Percentiles rank a stretch among this genome's conserved stretches.
Evolutionary conservation across 37 sponge, comb jelly and placozoan species (phyloP).

Genomic region (Sycon ciliatum): DNA sequence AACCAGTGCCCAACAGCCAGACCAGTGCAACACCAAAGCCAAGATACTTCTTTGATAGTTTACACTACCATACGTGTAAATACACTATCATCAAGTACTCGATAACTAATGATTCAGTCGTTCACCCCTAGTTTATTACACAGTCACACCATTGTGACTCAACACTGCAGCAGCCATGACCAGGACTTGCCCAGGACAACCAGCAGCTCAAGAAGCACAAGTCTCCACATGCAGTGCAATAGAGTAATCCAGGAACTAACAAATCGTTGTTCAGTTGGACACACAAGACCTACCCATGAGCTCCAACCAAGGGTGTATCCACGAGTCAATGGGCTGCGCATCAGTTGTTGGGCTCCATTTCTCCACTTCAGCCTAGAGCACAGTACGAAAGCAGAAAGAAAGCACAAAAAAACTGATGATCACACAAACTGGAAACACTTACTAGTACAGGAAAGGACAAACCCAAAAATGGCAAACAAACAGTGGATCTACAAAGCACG

Average conservation of each 20-base stretch:
- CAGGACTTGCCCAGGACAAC: not conserved
- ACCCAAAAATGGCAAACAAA: too few relatives aligned
- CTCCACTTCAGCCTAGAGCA: slow-evolving; percentile 52
- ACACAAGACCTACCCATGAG: slow-evolving; percentile 48
- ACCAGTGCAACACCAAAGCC: too few relatives aligned
- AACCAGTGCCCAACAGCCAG: too few relatives aligned
- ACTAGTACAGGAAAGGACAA: too few relatives aligned
- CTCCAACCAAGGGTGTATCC: slow-evolving; percentile 96
- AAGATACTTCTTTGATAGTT: too few relatives aligned
- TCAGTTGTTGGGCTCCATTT: slow-evolving; percentile 90
- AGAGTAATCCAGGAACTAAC: not conserved
- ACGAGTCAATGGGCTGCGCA: slow-evolving; percentile 79
- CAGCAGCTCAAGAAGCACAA: not conserved
- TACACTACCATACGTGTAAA: too few relatives aligned
- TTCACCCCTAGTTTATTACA: too few relatives aligned
- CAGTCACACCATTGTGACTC: not conserved
- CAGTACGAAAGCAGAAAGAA: not conserved
- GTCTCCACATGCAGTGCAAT: not conserved
- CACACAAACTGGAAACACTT: too few relatives aligned
- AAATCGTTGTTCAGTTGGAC: not conserved
- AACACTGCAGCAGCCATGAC: not conserved
- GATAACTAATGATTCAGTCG: too few relatives aligned
- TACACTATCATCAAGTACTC: too few relatives aligned
- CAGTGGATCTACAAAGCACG: too few relatives aligned
- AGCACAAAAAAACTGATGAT: too few relatives aligned